These are phyloP conservation scores for Dromaius novaehollandiae DNA, from an alignment of 2,113 vertebrate genomes.

Conservation along the genomic window DNA sequence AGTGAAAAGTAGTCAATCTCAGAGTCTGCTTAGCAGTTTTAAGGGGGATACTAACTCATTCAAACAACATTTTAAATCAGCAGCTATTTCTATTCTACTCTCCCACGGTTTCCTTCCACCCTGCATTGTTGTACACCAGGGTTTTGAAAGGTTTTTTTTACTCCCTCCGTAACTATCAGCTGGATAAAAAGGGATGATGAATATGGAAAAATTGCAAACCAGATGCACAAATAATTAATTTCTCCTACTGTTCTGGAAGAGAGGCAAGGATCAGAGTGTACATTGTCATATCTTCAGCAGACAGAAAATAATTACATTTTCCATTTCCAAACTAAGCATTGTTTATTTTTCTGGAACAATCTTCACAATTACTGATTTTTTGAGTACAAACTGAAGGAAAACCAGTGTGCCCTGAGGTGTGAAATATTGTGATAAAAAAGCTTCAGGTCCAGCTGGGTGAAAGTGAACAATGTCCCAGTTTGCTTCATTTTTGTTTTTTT, in stretches of 20 bases:
- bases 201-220: not conserved
- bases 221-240: not conserved
- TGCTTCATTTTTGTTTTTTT: not conserved
- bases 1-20: too few relatives aligned
- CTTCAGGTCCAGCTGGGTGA: not conserved
- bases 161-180: not conserved
- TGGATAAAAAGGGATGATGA: not conserved
- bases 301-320: not conserved
- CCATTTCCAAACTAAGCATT: not conserved
- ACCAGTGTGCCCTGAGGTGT: not conserved
- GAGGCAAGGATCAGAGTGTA: not conserved
- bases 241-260: not conserved
- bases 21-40: not conserved
- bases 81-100: not conserved
- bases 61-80: not conserved
- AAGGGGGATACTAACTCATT: not conserved
- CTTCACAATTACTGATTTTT: not conserved
- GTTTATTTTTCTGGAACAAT: not conserved
- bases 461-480: not conserved
- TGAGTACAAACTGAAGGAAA: not conserved
- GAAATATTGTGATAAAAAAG: not conserved
- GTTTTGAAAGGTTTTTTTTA: not conserved
- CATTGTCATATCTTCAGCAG: not conserved
- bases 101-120: not conserved
- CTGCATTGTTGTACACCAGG: not conserved